Evolutionary conservation across 2,113 vertebrate genomes (phyloP), one percentile per base, ranked within the genome.

Genomic region (Ctenodactylus gundi): DNA sequence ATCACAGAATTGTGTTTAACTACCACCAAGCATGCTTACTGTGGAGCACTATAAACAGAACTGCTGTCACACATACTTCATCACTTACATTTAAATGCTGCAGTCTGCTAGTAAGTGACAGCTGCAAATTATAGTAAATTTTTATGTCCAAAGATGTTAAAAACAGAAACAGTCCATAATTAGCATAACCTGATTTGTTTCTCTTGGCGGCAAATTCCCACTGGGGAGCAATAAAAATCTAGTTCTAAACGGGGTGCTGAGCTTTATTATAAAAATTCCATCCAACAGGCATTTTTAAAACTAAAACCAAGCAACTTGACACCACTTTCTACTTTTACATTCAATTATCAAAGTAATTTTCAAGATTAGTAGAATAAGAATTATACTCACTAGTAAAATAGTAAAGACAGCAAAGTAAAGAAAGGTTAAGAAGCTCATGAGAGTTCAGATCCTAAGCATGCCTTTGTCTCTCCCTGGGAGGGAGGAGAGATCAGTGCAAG

Each of bases 381-480:
- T 80, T 65, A 88, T 96, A 93, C 93, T 96, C 95, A 97, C 96
- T 97, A 97, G 93, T 88, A 91, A 93, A 93, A 91, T 27, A 94
- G 65, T 94, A 95, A 95, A 83, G 82, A 97, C 68, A 92, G 89
- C 89, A 90, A 95, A 97, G 87, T 72, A 96, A 93, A 86, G 85
- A 93, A 95, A 93, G 39, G 34, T 72, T 96, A 95, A 77, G 92
- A 84, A 84, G 68, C 84, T 31, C 84, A 31, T 41, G 41, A 91
- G 53, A 88, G 57, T 41, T 90, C 76, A 93, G 65, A 93, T 27
- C 93, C 76, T 87, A 89, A 95, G 5, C 68, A 65, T 77, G 55
- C 60, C 58, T 75, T 53, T 90, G 62, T 95, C 89, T 36, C 46
- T 96, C 90, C 96, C 88, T 92, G 85, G 46, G n/a, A 39, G 31